Evolutionary conservation across 2,113 vertebrate species (phyloP).

Genomic region (Cathartes aura): DNA sequence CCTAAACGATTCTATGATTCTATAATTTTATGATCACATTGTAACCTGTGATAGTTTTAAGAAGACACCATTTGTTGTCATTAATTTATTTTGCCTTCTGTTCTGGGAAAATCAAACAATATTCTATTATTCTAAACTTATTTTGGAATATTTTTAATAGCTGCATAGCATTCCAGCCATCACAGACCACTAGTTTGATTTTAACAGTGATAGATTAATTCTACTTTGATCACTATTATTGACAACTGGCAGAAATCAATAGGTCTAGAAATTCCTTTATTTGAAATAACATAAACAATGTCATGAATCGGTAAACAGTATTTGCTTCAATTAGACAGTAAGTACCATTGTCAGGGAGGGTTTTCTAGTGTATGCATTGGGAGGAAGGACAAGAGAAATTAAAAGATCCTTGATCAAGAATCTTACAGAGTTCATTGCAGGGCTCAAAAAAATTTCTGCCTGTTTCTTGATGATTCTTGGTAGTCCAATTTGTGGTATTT

Average conservation of each 20-base stretch:
- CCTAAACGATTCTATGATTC: background rate
- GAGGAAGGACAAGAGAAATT: background rate
- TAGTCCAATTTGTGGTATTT: background rate
- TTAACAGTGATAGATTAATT: background rate
- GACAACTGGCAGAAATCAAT: background rate
- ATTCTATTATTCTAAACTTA: background rate
- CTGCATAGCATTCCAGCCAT: background rate
- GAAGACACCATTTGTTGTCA: background rate
- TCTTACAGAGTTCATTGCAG: background rate
- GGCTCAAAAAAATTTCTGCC: background rate
- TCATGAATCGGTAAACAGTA: background rate
- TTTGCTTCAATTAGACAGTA: background rate
- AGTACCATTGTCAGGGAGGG: background rate
- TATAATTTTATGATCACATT: background rate
- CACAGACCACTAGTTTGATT: background rate
- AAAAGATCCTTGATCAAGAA: background rate
- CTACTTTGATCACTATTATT: background rate
- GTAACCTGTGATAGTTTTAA: background rate
- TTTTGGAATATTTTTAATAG: background rate
- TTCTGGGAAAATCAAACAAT: background rate
- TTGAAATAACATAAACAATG: background rate
- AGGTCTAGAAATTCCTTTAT: background rate
- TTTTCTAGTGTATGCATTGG: background rate
- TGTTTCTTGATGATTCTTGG: background rate
- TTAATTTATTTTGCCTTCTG: background rate